Conservation (phyloP, 2,797 vertebrate species). For the Lophotriccus pileatus region DNA sequence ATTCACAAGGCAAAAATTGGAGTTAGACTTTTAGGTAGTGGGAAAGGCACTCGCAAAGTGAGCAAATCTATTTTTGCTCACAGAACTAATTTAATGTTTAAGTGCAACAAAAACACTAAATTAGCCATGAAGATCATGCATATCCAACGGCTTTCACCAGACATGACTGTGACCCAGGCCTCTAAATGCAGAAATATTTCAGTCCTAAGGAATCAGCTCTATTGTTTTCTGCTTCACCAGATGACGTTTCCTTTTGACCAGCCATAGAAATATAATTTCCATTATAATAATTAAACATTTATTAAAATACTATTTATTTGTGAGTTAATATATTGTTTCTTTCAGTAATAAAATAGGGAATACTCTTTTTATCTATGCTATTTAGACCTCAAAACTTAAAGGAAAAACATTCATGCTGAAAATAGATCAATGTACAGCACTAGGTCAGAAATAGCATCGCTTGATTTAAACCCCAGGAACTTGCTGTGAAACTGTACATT, state of each 20-base stretch:
- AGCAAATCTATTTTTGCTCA: conserved; percentile 68
- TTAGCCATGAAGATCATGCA: conserved; percentile 67
- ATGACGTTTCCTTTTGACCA: conserved; percentile 10
- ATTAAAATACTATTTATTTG: conserved; percentile 61
- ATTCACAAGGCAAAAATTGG: conserved; percentile 74
- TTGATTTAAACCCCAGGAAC: conserved; percentile 27
- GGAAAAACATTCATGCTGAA: conserved; percentile 64
- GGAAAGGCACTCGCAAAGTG: conserved; percentile 76
- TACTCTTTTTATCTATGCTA: conserved; percentile 26
- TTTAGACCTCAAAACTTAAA: conserved; percentile 48
- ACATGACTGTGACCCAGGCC: conserved; percentile 65
- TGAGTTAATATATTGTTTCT: conserved; percentile 53
- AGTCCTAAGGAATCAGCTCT: conserved; percentile 33
- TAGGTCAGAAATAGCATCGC: conserved; percentile 54
- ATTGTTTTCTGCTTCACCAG: conserved; percentile 35
- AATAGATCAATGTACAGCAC: conserved; percentile 60
- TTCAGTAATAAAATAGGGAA: conserved; percentile 67
- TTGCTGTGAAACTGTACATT: conserved; percentile 52
- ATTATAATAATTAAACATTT: conserved; percentile 39
- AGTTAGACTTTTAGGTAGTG: conserved; percentile 70
- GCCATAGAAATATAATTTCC: conserved; percentile 52
- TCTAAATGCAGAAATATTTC: conserved; percentile 36
- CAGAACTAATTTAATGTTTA: conserved; percentile 70
- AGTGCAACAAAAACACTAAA: conserved; percentile 67
- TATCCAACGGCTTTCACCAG: conserved; percentile 54